These are phyloP conservation scores for Bettongia penicillata DNA, from an alignment of 2,113 vertebrate species.

Conservation along the genomic window DNA sequence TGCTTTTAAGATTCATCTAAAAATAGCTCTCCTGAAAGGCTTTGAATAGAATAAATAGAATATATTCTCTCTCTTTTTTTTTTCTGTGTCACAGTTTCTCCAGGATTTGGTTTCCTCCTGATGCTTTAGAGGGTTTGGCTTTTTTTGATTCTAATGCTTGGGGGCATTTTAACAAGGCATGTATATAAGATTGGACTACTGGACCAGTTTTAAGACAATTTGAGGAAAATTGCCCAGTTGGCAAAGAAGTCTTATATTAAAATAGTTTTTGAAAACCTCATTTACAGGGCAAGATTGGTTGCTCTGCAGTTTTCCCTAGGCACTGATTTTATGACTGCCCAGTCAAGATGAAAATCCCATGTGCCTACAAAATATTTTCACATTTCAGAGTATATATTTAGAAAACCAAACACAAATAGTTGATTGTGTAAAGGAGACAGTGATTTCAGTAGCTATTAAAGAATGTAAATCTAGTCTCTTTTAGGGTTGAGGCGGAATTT, in stretches of 20 bases:
- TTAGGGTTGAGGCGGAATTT: conserved; percentile 51
- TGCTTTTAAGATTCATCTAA: conserved; percentile 73
- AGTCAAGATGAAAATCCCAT: background rate
- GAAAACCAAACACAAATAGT: conserved; percentile 28
- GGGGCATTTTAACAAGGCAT: conserved; percentile 58
- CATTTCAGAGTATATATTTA: conserved; percentile 43
- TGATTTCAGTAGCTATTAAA: conserved; percentile 50
- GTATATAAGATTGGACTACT: conserved; percentile 35
- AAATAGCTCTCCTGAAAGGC: conserved; percentile 69
- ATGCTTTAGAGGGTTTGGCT: conserved; percentile 63
- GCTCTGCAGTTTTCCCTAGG: conserved; percentile 8
- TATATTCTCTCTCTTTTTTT: conserved; percentile 6
- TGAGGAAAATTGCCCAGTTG: conserved; percentile 48
- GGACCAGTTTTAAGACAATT: conserved; percentile 44
- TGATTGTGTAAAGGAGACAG: conserved; percentile 16
- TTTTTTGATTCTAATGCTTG: conserved; percentile 50
- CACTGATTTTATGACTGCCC: conserved; percentile 33
- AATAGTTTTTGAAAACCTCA: conserved; percentile 42
- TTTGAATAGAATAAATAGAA: conserved; percentile 60
- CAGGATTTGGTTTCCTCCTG: conserved; percentile 69
- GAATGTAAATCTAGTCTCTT: conserved; percentile 45
- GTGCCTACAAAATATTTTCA: conserved; percentile 38
- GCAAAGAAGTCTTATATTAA: conserved; percentile 39
- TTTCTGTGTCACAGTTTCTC: conserved; percentile 76
- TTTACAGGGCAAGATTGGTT: conserved; percentile 22